These are phyloP conservation scores for Minunthozetes semirufus DNA, from an alignment of 2,888 invertebrate species.

Conservation along the genomic window DNA sequence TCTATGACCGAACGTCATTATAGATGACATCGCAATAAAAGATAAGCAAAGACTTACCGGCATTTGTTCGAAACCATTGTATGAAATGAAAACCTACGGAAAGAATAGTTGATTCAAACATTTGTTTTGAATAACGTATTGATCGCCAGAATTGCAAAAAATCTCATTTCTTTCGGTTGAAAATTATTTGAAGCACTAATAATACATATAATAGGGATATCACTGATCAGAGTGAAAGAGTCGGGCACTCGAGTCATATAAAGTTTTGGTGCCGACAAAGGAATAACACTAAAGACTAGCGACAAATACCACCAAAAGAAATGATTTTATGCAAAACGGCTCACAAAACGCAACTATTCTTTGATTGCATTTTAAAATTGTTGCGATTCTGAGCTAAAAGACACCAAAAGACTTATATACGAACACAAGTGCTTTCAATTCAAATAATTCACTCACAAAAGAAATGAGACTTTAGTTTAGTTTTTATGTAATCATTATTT, in stretches of 20 bases:
- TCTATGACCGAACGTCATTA: not conserved
- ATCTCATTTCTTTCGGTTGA: conserved; percentile 44
- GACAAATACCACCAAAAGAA: conserved; percentile 42
- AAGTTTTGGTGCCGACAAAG: conserved; percentile 3
- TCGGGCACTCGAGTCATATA: conserved; percentile 4
- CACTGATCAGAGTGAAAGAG: conserved; percentile 28
- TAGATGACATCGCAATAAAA: not conserved
- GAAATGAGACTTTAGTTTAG: conserved; percentile 15
- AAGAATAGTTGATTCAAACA: conserved; percentile 1
- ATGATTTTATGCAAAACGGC: conserved; percentile 40
- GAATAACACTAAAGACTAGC: not conserved
- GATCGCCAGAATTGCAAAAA: conserved; percentile 33
- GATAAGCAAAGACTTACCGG: conserved; percentile 47
- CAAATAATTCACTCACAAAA: conserved; percentile 34
- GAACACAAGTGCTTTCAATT: conserved; percentile 30
- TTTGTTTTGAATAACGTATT: not conserved
- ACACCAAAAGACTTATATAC: conserved; percentile 40
- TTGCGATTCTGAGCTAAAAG: conserved; percentile 34
- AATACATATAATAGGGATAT: conserved; percentile 32
- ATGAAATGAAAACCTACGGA: conserved; percentile 45
- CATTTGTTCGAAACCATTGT: conserved; percentile 47
- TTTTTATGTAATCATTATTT: not conserved
- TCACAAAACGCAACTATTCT: conserved; percentile 17
- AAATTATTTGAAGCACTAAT: not conserved
- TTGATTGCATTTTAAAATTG: conserved; percentile 8